Base-by-base conservation (phyloP, 2,113 vertebrate species). In the Ahaetulla prasina region DNA sequence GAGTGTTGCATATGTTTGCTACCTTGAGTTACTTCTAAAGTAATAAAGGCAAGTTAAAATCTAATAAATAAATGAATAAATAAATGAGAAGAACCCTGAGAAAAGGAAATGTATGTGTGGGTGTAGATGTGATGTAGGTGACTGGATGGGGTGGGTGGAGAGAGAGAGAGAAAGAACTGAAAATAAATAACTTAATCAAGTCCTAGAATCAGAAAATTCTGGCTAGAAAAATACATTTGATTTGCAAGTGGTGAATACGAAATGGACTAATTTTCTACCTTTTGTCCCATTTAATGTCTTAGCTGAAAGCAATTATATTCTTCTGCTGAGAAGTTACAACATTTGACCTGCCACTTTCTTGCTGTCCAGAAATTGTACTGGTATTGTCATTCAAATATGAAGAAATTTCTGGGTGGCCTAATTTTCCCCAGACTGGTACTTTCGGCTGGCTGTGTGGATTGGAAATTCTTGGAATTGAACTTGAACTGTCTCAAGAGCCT, bases 121-220 rank as follows among this genome's bases (percentile, higher is more conserved):
- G 54, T 23, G 20, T 54, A 8, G 49, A 7, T 49, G 3, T 53
- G 55, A 23, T 25, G 23, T 25, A 5, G 54, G 55, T 2, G 25
- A 57, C 55, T 2, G 23, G 25, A 2, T 6, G 2, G 49, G 2
- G 49, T n/a, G n/a, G 49, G 9, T 10, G 25, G 8, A 22, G 9
- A 1, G 25, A 10, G 8, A 23, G 57, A 84, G 74, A 63, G 74
- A 84, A 22, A 9, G 39, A 74, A 60, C 11, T 84, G 0, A 91
- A 94, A 14, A 92, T 93, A 94, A 95, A 74, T 60, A 39, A 12
- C 49, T 20, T 84, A 86, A 63, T 89, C 87, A 93, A 90, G 60
- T 92, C 53, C n/a, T 18, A 18, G 4, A n/a, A 18, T 88, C 90
- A 93, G 60, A 87, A 87, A 35, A 80, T 20, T 45, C 52, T 11